phyloP scores from a whole-genome alignment of 2,888 invertebrate species.

The Apoderus coryli region DNA sequence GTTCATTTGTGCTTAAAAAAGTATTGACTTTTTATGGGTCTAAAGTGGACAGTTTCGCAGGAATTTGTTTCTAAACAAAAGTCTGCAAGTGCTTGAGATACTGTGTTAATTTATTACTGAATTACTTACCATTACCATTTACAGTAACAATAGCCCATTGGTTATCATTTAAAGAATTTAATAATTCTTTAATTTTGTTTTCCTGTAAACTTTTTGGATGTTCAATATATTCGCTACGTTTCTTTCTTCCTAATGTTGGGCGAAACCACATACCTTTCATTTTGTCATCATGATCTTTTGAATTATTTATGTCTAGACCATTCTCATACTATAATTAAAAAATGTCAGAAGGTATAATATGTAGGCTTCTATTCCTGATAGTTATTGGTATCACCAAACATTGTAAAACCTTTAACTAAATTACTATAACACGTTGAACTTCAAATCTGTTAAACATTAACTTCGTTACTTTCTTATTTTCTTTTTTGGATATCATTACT shows the following conservation, averaged over 20 bases:
- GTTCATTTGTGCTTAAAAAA: no score
- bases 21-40: no score
- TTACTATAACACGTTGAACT: no score
- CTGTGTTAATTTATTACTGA: constrained; percentile 13
- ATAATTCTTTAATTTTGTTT: constrained; percentile 27
- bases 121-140: constrained; percentile 25
- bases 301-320: constrained; percentile 1
- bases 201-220: constrained; percentile 19
- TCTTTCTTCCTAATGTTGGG: constrained; percentile 37
- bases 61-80: no score
- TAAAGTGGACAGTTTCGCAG: no score
- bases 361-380: no score
- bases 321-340: constrained; percentile 6
- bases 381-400: no score
- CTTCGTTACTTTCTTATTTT: no score
- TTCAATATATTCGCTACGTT: constrained; percentile 27
- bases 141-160: constrained; percentile 31
- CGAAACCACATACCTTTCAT: constrained; percentile 35
- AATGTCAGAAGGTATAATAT: no score
- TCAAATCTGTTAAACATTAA: no score
- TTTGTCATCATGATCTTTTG: constrained; percentile 4
- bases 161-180: constrained; percentile 30
- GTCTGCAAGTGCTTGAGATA: constrained; percentile 1
- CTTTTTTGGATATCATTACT: no score
- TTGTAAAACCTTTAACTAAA: no score